A percentile compares a stretch with the other conserved stretches of the same genome.
Evolutionary conservation across 53 echinoderm and acorn worm species (phyloP).

Genomic region (Holothuria scabra): DNA sequence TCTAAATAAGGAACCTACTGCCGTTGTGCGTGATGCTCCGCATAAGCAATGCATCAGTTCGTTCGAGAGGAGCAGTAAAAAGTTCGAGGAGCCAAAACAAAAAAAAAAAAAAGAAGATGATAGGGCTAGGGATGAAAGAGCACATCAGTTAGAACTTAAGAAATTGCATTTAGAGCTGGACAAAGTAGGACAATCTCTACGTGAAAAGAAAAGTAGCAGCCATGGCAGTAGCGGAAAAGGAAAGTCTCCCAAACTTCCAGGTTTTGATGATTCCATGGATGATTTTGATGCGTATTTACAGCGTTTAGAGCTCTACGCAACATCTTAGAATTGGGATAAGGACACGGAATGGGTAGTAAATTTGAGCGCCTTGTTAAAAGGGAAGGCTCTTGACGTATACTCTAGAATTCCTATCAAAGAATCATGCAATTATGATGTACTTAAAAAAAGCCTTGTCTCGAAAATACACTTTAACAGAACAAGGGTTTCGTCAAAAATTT

Average conservation of each 20-base stretch:
- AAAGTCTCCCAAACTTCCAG: conserved; percentile 43
- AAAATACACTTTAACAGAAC: conserved; percentile 40
- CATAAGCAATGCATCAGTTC: background rate
- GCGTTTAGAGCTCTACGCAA: conserved; percentile 50
- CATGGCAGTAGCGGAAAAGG: background rate
- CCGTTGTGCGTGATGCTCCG: too few relatives aligned
- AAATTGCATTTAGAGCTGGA: background rate
- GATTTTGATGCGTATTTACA: conserved; percentile 46
- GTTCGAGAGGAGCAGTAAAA: background rate
- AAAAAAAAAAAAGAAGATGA: background rate
- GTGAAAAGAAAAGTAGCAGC: background rate
- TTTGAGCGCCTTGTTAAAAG: conserved; percentile 42
- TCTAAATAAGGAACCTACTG: too few relatives aligned
- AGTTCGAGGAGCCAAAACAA: background rate
- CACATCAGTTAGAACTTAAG: conserved; percentile 9
- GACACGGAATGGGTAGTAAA: conserved; percentile 43
- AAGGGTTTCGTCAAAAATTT: conserved; percentile 52
- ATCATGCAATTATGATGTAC: conserved; percentile 17
- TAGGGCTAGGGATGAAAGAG: background rate
- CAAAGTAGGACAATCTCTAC: too few relatives aligned
- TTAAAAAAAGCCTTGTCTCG: conserved; percentile 42
- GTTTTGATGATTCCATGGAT: conserved; percentile 44
- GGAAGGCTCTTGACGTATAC: conserved; percentile 52
- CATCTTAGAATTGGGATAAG: conserved; percentile 17
- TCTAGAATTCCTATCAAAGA: conserved; percentile 37